These are phyloP conservation scores for Oryzias celebensis DNA, from an alignment of 2,113 vertebrate species.

Conservation along the genomic window DNA sequence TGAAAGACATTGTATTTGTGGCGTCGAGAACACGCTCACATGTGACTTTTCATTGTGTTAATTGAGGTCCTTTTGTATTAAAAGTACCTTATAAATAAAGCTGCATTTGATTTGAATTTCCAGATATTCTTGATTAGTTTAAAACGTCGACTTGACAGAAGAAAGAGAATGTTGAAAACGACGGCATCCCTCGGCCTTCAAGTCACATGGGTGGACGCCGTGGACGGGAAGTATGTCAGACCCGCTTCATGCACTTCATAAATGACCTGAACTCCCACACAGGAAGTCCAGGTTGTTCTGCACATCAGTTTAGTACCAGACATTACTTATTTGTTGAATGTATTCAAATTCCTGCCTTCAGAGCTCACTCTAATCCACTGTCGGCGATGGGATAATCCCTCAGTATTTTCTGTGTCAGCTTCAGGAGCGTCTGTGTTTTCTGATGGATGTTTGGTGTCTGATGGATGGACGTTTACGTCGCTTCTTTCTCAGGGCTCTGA, in stretches of 20 bases:
- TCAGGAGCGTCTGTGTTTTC: neutral
- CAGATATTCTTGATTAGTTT: conserved; percentile 95
- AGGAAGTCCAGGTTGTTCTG: conserved; percentile 15
- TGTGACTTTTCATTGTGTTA: too few relatives aligned
- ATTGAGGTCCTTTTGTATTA: too few relatives aligned
- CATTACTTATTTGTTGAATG: too few relatives aligned
- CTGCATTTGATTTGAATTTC: neutral
- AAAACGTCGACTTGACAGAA: conserved; percentile 88
- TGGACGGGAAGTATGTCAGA: conserved; percentile 91
- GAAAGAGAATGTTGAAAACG: conserved; percentile 88
- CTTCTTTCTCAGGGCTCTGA: conserved; percentile 81
- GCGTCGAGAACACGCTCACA: too few relatives aligned
- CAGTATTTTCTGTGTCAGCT: conserved; percentile 13
- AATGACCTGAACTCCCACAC: too few relatives aligned
- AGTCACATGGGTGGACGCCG: conserved; percentile 84
- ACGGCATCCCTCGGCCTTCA: conserved; percentile 84
- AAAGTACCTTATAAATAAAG: too few relatives aligned
- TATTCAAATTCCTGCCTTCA: neutral
- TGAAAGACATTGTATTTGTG: too few relatives aligned
- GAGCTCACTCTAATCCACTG: conserved; percentile 35
- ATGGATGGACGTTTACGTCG: neutral
- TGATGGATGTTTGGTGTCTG: neutral
- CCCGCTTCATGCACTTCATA: neutral
- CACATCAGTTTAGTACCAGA: neutral
- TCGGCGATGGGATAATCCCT: conserved; percentile 37